Conservation (phyloP, 92 coral and sea anemone species). For the Blastomussa wellsi region DNA sequence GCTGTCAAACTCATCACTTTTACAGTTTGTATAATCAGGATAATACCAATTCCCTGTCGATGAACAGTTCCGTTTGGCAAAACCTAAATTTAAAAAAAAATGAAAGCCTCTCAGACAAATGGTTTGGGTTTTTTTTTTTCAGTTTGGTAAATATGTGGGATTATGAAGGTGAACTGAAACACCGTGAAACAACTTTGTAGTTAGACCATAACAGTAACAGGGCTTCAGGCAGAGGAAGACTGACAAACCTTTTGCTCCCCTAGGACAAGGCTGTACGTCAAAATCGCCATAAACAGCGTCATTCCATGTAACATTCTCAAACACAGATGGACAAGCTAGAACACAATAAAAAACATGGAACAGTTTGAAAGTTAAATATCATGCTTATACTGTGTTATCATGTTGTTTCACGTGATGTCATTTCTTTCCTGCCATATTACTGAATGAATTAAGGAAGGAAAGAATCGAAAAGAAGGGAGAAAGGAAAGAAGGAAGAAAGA, state of each 20-base stretch:
- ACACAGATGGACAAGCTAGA: conserved; percentile 58
- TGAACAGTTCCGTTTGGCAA: conserved; percentile 66
- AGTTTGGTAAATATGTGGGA: background rate
- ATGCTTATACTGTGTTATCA: background rate
- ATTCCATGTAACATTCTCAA: conserved; percentile 66
- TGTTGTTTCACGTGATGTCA: background rate
- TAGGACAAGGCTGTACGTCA: conserved; percentile 53
- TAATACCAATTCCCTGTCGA: conserved; percentile 52
- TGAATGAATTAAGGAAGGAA: too few species aligned
- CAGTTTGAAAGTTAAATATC: too few species aligned
- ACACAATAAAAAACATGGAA: background rate
- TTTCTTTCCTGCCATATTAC: background rate
- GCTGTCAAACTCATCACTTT: conserved; percentile 41
- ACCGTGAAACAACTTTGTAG: too few species aligned
- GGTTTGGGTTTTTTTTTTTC: background rate
- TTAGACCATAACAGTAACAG: background rate
- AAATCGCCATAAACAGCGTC: conserved; percentile 44
- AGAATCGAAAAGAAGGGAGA: too few species aligned
- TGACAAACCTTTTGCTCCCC: conserved; percentile 60
- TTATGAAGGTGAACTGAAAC: too few species aligned
- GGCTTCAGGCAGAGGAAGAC: too few species aligned
- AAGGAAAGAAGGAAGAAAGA: too few species aligned
- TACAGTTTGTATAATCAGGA: conserved; percentile 69
- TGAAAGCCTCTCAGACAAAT: background rate
- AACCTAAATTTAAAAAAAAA: conserved; percentile 11